These are phyloP conservation scores for Entomobrya multifasciata DNA, from an alignment of 2,888 invertebrate genomes.

Conservation along the genomic window DNA sequence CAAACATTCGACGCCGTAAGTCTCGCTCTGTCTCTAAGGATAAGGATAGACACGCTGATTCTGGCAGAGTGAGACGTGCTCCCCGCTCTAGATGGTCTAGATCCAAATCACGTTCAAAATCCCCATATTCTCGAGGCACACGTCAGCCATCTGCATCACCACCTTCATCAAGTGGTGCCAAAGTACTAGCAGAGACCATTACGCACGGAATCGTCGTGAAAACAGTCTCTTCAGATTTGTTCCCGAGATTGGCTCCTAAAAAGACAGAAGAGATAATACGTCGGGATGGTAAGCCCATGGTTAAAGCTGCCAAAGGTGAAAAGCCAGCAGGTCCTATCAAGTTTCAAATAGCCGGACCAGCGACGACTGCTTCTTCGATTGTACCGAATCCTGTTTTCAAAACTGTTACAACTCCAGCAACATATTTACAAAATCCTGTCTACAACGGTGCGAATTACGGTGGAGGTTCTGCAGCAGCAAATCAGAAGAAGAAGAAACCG, in stretches of 20 bases:
- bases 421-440: conserved; percentile 13
- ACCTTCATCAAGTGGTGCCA: not conserved
- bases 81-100: not conserved
- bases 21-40: conserved; percentile 48
- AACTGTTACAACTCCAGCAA: not conserved
- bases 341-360: conserved; percentile 28
- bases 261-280: not conserved
- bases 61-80: not conserved
- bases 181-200: conserved; percentile 9
- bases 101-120: conserved; percentile 10
- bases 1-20: conserved; percentile 18
- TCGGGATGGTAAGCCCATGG: not conserved
- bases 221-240: conserved; percentile 29
- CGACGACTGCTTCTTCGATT: not conserved
- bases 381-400: conserved; percentile 50
- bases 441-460: conserved; percentile 35
- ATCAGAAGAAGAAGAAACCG: conserved; percentile 31
- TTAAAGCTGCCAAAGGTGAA: not conserved
- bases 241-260: conserved; percentile 6
- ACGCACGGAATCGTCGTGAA: conserved; percentile 49
- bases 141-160: not conserved
- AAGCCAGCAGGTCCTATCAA: conserved; percentile 31
- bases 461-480: not conserved
- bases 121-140: not conserved
- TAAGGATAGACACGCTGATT: not conserved